Base-by-base conservation (phyloP, 2,113 vertebrate species). In the Struthio camelus region DNA sequence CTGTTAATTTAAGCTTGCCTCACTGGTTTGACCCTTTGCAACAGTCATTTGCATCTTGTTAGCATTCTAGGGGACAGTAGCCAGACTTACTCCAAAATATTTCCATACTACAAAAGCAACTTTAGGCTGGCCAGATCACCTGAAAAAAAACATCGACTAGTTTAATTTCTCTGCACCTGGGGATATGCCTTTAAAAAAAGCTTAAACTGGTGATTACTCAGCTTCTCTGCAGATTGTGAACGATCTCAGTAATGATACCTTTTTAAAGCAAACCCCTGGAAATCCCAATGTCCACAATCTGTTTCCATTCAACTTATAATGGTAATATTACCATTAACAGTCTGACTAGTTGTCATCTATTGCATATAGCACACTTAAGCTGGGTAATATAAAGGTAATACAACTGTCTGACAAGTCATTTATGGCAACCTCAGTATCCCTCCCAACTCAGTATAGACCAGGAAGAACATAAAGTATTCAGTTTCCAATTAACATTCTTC, bases 1-100 rank as follows among this genome's bases (percentile, higher is more conserved):
- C 14, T 54, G 22, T 19, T 70, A 85, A 4, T 66, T 46, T 56
- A 70, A 72, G 42, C 61, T 62, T 70, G n/a, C 46, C 18, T 50
- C 56, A 59, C 13, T 50, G 13, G 66, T 50, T 5, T 40, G 23
- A 81, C 5, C 22, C 30, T 71, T 34, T 66, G 32, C 40, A 66
- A 77, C 1, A 22, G 11, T 4, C 17, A 40, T 25, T 76, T 22
- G 4, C 76, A 62, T 8, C 50, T 48, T 5, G 0, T 32, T 32
- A 56, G 66, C 3, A 28, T n/a, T 42, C 58, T 11, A 1, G 16
- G 34, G 25, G 25, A 17, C 18, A 87, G 44, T 48, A 82, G 17
- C 22, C 70, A 93, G 25, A 70, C 12, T 51, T 46, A 44, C 23
- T 67, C 36, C 51, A 30, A 56, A 46, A 2, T 27, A 95, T 76